These are phyloP conservation scores for Tortricodes alternella DNA, from an alignment of 2,888 invertebrate species.

Conservation along the genomic window DNA sequence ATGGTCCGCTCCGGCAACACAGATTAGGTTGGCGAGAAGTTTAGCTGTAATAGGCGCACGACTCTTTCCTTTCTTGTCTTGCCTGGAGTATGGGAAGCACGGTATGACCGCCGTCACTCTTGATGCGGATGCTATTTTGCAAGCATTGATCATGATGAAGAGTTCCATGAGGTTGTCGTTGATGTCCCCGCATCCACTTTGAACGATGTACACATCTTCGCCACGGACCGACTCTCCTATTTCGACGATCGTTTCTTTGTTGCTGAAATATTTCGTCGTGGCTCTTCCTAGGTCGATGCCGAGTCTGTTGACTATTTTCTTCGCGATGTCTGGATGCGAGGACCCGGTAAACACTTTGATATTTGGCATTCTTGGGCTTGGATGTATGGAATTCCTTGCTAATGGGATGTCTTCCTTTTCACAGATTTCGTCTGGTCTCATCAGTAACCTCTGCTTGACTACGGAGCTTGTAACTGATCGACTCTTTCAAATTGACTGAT, in stretches of 20 bases:
- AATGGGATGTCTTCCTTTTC: slow-evolving; percentile 41
- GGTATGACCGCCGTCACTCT: slow-evolving; percentile 96
- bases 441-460: slow-evolving; percentile 48
- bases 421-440: slow-evolving; percentile 57
- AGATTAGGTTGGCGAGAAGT: slow-evolving; percentile 93
- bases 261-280: slow-evolving; percentile 99
- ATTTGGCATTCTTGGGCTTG: slow-evolving; percentile 93
- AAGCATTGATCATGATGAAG: slow-evolving; percentile 96
- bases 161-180: slow-evolving; percentile 97
- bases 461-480: slow-evolving; percentile 50
- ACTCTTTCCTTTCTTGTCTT: slow-evolving; percentile 96
- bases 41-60: slow-evolving; percentile 96
- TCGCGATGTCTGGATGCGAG: slow-evolving; percentile 98
- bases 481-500: slow-evolving; percentile 52
- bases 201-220: slow-evolving; percentile 96
- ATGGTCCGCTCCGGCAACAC: slow-evolving; percentile 95
- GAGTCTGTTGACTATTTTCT: slow-evolving; percentile 95
- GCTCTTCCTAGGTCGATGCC: slow-evolving; percentile 98
- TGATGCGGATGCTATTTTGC: slow-evolving; percentile 95
- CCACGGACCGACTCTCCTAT: slow-evolving; percentile 96
- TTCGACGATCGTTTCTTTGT: slow-evolving; percentile 97
- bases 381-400: slow-evolving; percentile 47
- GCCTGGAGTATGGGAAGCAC: slow-evolving; percentile 95
- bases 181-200: slow-evolving; percentile 94
- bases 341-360: slow-evolving; percentile 99